A percentile compares a stretch with the other conserved stretches of the same genome.
phyloP scores from a whole-genome alignment of 1,140 invertebrate species.

The Drosophila repletoides region DNA sequence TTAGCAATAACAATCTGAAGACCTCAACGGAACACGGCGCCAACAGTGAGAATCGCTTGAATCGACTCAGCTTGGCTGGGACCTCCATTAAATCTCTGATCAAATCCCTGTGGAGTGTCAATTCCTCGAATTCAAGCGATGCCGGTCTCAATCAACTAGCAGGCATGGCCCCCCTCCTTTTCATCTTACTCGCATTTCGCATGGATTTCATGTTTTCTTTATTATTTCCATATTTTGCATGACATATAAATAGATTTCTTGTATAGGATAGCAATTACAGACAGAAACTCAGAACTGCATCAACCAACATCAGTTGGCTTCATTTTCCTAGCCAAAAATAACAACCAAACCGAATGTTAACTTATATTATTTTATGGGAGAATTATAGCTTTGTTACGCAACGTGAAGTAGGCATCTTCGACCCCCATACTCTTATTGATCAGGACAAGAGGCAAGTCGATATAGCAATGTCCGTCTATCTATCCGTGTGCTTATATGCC shows the following conservation, averaged over 20 bases:
- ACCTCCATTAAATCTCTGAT: slow-evolving; percentile 86
- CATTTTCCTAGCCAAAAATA: too few relatives aligned
- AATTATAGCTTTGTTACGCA: too few relatives aligned
- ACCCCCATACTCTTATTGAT: too few relatives aligned
- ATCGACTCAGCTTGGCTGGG: slow-evolving; percentile 76
- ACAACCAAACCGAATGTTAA: too few relatives aligned
- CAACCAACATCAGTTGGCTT: too few relatives aligned
- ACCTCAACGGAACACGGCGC: slow-evolving; percentile 61
- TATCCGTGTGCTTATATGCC: too few relatives aligned
- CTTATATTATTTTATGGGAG: too few relatives aligned
- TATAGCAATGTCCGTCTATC: too few relatives aligned
- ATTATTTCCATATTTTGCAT: slow-evolving; percentile 1
- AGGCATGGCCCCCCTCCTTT: slow-evolving; percentile 59
- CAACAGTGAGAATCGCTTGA: slow-evolving; percentile 73
- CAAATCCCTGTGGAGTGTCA: slow-evolving; percentile 91
- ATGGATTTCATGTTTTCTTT: slow-evolving; percentile 15
- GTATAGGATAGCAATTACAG: too few relatives aligned
- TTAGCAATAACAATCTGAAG: slow-evolving; percentile 73
- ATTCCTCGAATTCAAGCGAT: slow-evolving; percentile 87
- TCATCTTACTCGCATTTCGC: slow-evolving; percentile 10
- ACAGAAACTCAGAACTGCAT: too few relatives aligned
- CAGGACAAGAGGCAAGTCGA: too few relatives aligned
- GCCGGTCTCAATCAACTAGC: slow-evolving; percentile 90
- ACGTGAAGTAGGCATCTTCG: too few relatives aligned
- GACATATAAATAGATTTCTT: background rate